These are phyloP conservation scores for Gasterosteus aculeatus DNA, from an alignment of 2,113 vertebrate species.

Conservation along the genomic window DNA sequence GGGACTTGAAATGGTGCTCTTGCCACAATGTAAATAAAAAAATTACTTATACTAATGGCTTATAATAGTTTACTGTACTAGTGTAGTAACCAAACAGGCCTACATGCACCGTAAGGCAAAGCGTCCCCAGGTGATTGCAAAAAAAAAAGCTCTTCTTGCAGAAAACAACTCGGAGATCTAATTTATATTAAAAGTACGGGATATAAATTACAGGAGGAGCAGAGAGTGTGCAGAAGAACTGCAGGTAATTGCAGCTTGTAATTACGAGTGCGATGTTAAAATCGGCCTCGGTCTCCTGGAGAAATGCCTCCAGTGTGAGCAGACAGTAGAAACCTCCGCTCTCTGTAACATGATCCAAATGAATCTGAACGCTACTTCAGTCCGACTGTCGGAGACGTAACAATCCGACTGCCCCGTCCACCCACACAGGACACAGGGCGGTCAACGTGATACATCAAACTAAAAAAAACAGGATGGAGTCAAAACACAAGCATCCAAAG, in stretches of 20 bases:
- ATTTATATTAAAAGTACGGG: not conserved
- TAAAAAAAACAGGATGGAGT: not conserved
- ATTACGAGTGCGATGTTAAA: not conserved
- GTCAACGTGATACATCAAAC: not conserved
- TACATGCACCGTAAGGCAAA: not conserved
- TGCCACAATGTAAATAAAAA: not conserved
- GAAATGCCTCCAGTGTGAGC: slow-evolving; percentile 3
- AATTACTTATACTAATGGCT: not conserved
- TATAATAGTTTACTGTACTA: no score
- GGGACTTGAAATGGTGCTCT: not conserved
- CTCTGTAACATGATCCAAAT: not conserved
- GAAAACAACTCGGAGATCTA: not conserved
- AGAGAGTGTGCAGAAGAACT: not conserved
- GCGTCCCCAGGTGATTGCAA: not conserved
- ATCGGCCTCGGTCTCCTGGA: not conserved
- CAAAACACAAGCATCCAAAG: not conserved
- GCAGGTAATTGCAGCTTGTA: not conserved
- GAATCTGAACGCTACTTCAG: not conserved
- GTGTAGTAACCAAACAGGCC: not conserved
- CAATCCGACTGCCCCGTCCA: not conserved
- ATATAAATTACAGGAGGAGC: not conserved
- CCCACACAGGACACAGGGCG: not conserved
- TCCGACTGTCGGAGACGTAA: not conserved
- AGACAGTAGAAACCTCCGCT: not conserved
- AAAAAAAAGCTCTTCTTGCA: not conserved